Evolutionary conservation across 2,888 invertebrate species (phyloP).

Genomic region (Trissoscelio sp.): DNA sequence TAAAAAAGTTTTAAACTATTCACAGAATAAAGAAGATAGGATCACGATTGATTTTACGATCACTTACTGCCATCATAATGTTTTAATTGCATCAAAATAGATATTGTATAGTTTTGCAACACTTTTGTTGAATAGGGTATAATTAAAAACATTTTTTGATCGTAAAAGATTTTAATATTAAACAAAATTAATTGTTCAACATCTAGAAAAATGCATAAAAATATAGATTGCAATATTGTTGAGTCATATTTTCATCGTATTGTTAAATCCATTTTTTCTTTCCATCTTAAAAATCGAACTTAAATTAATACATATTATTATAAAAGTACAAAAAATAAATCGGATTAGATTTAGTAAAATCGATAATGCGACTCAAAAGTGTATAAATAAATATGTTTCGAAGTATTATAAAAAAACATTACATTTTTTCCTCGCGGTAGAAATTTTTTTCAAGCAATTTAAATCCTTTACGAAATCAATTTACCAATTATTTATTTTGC

Average conservation of each 20-base stretch:
- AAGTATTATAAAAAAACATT: neutral
- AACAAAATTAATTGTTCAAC: neutral
- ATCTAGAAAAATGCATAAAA: neutral
- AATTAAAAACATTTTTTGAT: slow-evolving; percentile 4
- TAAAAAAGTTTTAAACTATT: too few species aligned
- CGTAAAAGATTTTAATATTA: neutral
- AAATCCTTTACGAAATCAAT: neutral
- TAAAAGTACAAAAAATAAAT: too few species aligned
- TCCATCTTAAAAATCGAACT: too few species aligned
- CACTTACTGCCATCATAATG: neutral
- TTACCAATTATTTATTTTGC: neutral
- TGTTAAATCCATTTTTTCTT: too few species aligned
- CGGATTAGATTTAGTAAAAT: too few species aligned
- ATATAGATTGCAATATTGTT: too few species aligned
- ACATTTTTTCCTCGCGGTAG: neutral
- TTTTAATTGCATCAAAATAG: neutral
- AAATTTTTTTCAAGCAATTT: too few species aligned
- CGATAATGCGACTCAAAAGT: too few species aligned
- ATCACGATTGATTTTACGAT: slow-evolving; percentile 1
- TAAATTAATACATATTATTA: too few species aligned
- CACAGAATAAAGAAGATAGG: neutral
- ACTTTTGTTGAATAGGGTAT: neutral
- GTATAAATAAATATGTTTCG: too few species aligned
- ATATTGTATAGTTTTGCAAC: slow-evolving; percentile 2
- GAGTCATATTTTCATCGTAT: too few species aligned